Evolutionary conservation across 2,113 vertebrate genomes (phyloP).

Genomic region (Capricornis sumatraensis): DNA sequence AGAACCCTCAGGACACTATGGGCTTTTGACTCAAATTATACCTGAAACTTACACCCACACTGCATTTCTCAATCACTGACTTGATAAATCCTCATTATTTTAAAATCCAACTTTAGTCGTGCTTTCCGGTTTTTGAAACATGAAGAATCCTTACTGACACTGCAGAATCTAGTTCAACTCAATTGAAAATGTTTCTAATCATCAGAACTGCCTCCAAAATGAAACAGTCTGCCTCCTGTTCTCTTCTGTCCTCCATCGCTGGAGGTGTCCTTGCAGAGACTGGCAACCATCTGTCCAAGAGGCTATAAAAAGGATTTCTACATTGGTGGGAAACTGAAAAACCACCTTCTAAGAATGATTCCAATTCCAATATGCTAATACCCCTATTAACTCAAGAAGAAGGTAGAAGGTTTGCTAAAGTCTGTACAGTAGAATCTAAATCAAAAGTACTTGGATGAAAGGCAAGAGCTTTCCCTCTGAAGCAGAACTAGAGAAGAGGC

Average conservation of each 20-base stretch:
- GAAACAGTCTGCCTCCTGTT: neutral
- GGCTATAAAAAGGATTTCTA: neutral
- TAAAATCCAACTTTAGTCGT: neutral
- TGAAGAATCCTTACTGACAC: neutral
- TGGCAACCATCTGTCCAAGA: neutral
- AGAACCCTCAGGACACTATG: neutral
- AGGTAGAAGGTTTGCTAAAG: neutral
- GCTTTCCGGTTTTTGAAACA: neutral
- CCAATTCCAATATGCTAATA: neutral
- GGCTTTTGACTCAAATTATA: neutral
- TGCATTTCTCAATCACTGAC: neutral
- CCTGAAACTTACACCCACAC: neutral
- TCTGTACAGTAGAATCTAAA: neutral
- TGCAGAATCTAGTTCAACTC: neutral
- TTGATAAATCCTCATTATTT: neutral
- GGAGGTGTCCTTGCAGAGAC: neutral
- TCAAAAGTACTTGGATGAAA: neutral
- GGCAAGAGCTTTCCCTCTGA: neutral
- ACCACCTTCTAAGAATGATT: neutral
- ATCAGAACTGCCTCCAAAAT: neutral
- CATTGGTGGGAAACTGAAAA: neutral
- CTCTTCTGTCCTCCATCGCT: neutral
- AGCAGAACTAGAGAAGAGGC: neutral
- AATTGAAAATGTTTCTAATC: constrained; percentile 1
- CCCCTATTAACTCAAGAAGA: neutral